Evolutionary conservation across 2,113 vertebrate species (phyloP).

Genomic region (Physeter macrocephalus): DNA sequence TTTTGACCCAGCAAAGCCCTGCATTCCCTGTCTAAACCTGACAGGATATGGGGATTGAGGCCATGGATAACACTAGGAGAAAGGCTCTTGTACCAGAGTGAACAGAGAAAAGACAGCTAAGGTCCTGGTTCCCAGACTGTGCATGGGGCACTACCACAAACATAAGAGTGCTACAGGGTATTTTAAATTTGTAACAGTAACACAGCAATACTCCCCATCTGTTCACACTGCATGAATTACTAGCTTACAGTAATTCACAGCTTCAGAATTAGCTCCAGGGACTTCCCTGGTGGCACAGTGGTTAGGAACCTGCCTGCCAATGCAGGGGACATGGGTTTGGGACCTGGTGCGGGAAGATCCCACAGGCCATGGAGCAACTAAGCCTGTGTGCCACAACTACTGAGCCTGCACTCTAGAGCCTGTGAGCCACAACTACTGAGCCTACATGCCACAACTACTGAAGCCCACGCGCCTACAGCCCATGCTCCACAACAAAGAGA

Average conservation of each 20-base stretch:
- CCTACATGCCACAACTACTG: too few species aligned
- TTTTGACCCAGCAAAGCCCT: background rate
- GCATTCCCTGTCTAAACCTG: background rate
- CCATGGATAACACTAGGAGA: background rate
- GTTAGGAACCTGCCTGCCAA: too few species aligned
- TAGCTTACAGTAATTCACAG: background rate
- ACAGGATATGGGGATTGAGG: background rate
- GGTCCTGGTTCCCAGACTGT: background rate
- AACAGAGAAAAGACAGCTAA: background rate
- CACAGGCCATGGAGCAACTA: too few species aligned
- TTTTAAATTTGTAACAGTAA: background rate
- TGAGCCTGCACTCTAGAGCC: too few species aligned
- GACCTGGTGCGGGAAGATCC: too few species aligned
- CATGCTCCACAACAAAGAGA: too few species aligned
- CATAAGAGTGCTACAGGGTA: background rate
- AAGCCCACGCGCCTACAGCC: too few species aligned
- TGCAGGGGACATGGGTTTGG: too few species aligned
- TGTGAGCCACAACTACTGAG: too few species aligned
- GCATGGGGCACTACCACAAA: background rate
- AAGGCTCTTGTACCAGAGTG: background rate
- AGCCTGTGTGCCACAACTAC: too few species aligned
- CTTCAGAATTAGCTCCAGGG: background rate
- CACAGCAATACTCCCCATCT: background rate
- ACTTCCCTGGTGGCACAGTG: too few species aligned
- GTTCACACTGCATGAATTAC: background rate